These are phyloP conservation scores for Cartodere bifasciata DNA, from an alignment of 2,888 invertebrate genomes.

Conservation along the genomic window DNA sequence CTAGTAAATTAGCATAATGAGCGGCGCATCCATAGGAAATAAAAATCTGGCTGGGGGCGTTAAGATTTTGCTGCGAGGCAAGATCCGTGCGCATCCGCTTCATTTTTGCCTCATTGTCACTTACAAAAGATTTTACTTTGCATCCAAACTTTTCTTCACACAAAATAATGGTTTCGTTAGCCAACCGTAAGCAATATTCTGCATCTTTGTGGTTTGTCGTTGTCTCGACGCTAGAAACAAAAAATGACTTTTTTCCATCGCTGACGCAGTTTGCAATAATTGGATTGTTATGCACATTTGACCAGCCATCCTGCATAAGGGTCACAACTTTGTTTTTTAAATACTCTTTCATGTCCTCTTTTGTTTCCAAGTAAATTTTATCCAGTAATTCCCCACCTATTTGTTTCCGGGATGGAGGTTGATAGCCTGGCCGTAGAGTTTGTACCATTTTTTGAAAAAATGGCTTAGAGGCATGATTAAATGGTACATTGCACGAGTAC, in stretches of 20 bases:
- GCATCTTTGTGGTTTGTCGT: constrained; percentile 5
- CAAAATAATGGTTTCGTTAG: constrained; percentile 7
- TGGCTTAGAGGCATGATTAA: neutral
- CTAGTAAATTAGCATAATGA: constrained; percentile 8
- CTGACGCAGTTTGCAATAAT: constrained; percentile 5
- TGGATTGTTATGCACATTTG: neutral
- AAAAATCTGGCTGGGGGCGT: neutral
- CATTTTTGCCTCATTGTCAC: constrained; percentile 2
- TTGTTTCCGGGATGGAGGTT: neutral
- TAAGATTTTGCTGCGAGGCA: constrained; percentile 1
- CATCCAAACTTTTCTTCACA: constrained; percentile 5
- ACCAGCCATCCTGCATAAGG: constrained; percentile 4
- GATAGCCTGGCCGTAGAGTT: neutral
- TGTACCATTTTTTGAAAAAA: neutral
- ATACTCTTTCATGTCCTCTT: neutral
- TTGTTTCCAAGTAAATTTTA: neutral
- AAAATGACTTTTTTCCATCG: constrained; percentile 8
- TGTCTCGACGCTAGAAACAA: constrained; percentile 8
- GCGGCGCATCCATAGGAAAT: neutral
- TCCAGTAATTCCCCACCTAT: neutral
- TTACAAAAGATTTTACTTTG: neutral
- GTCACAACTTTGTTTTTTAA: constrained; percentile 4
- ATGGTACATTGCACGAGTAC: neutral
- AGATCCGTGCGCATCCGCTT: constrained; percentile 1
- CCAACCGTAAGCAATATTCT: constrained; percentile 9